Evolutionary conservation across 1,140 invertebrate species (phyloP), one percentile per base, ranked within the genome.

Genomic region (Drosophila rhopaloa): DNA sequence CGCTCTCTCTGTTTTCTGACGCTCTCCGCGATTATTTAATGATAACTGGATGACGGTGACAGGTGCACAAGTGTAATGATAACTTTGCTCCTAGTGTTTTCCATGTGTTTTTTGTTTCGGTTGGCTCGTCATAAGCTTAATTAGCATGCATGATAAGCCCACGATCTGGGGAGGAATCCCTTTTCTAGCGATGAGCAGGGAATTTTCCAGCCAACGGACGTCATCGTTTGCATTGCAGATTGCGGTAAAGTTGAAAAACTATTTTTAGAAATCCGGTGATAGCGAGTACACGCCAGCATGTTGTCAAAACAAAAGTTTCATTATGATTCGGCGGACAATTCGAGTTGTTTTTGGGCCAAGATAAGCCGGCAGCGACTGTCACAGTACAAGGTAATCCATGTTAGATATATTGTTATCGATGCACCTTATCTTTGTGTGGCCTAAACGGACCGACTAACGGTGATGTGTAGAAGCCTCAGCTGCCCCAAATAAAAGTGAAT

Each of bases 391-490:
- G 62, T 77, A 77, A 77, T 77, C 62, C 74, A 68, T 76, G 74
- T 77, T 76, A 77, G 63, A 77, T 77, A 77, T 77, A 68, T 19
- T 68, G 62, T 47, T 77, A 77, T 77, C 74, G 63, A 77, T 76
- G 29, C 40, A 8, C 8, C 54, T 76, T 76, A 76, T 76, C 74
- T 27, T 8, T 27, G 13, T 50, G 46, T 32, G 5, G 32, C 35
- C 72, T 53, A 75, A 53, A 41, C 48, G 32, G 27, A 76, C 32
- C 48, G 50, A 68, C 73, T 76, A 76, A 60, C 48, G 48, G 32
- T 67, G 74, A 58, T 50, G 19, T 14, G 38, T 14, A 11, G 24
- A 67, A 60, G 71, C 46, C 71, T 65, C 60, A 76, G 44, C 51
- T 55, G 67, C 9, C 4, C 32, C 14, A 51, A 60, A 43, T 16